A percentile compares a stretch with the other conserved stretches of the same genome.
Conservation (phyloP, 2,888 invertebrate species). For the Lordiphosa fenestrarum region DNA sequence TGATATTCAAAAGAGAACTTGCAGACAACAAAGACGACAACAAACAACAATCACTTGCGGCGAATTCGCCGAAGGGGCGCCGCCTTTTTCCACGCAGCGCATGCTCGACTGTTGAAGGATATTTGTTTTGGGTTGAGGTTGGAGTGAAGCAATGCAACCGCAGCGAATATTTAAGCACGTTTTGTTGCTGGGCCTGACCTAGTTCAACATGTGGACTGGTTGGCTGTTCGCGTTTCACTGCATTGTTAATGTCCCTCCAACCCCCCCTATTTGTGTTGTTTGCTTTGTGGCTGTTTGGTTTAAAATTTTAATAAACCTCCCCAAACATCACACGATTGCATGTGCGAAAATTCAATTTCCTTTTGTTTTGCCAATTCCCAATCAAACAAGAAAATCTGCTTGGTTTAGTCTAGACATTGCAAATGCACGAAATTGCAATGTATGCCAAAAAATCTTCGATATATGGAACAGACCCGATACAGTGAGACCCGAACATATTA, state of each 20-base stretch:
- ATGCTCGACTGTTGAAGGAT: conserved; percentile 43
- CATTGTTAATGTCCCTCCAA: conserved; percentile 17
- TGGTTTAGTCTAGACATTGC: conserved; percentile 3
- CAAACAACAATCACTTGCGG: conserved; percentile 17
- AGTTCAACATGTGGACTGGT: conserved; percentile 48
- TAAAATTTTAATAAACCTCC: conserved; percentile 39
- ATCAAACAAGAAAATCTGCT: conserved; percentile 4
- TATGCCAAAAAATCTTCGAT: too few species aligned
- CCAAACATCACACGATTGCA: neutral
- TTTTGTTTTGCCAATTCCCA: conserved; percentile 9
- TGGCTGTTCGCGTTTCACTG: conserved; percentile 13
- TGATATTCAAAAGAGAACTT: conserved; percentile 75
- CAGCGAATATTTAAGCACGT: conserved; percentile 51
- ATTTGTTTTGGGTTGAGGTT: too few species aligned
- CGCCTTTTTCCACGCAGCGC: conserved; percentile 36
- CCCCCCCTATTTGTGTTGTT: conserved; percentile 12
- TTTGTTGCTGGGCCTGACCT: conserved; percentile 51
- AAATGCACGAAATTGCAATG: too few species aligned
- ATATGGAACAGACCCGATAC: too few species aligned
- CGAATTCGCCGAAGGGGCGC: conserved; percentile 51
- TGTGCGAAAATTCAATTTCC: conserved; percentile 24
- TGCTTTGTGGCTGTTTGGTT: conserved; percentile 33
- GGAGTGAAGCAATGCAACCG: neutral
- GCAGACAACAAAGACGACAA: conserved; percentile 35
- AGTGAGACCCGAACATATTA: too few species aligned